Evolutionary conservation across 1,140 invertebrate species (phyloP), one percentile per base, ranked within the genome.

Genomic region (Temnothorax curvispinosus): DNA sequence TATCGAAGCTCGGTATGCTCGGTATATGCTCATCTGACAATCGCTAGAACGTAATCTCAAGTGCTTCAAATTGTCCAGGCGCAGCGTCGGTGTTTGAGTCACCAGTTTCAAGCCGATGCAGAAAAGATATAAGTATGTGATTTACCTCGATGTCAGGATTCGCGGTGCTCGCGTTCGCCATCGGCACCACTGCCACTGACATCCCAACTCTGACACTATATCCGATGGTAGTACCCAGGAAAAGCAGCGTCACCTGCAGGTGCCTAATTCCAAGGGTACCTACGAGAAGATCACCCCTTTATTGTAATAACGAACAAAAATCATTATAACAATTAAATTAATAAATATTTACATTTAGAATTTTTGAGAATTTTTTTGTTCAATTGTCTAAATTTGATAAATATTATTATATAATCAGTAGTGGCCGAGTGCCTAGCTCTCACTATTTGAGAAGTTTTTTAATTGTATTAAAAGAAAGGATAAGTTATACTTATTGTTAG

Each of bases 151-250:
- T 87, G 35, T 88, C 18, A 27, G 54, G 41, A 82, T 91, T 89
- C 38, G 67, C 77, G 5, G 82, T 64, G 7, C 78, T 86, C 6
- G 92, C 72, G 41, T 89, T 67, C 1, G 88, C 91, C 97, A 97
- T 97, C 21, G 97, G 96, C 0, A 97, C 97, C 35, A 97, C 96
- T 0, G 96, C 97, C 50, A 97, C 96, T 44, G 97, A 97, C 92
- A 97, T 96, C 90, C 96, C 96, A 3, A 97, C 96, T 52, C 97
- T 94, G 91, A 97, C 96, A 74, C 95, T 96, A 89, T 96, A 97
- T 0, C 96, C 96, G 50, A 97, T 94, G 4, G 96, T 93, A 91
- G 97, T 96, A 1, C 96, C 96, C 5, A 97, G 75, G 91, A 97
- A 97, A 18, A 97, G 91, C 0, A 97, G 92, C 11, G 97, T 81